Evolutionary conservation across 2,113 vertebrate genomes (phyloP), one percentile per base, ranked within the genome.

Genomic region (Lasiurus borealis): DNA sequence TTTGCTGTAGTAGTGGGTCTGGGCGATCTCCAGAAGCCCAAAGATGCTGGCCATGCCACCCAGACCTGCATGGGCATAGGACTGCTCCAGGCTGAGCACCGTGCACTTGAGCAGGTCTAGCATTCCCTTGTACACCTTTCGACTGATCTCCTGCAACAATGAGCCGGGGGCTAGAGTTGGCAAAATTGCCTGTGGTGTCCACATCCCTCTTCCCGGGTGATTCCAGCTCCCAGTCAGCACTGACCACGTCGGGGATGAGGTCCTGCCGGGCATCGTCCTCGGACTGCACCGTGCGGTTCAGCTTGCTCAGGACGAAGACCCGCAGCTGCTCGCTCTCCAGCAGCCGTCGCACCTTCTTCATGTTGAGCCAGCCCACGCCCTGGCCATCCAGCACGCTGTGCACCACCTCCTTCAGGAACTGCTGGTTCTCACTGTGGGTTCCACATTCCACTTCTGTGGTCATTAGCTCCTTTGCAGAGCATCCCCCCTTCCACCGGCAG

Each of bases 61-160:
- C 19, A 99, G 98, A n/a, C 99, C 99, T 4, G 99, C 99, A 1
- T 99, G 99, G 90, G 99, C 99, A 66, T 99, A 99, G 0, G 99
- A 99, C 91, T 99, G 99, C 97, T 99, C 99, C 98, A 99, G 98
- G 89, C 99, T 99, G 97, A 99, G 98, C 25, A 99, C 99, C 0
- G 99, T 99, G 97, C 99, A 99, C 98, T 99, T 99, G 90, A 99
- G 98, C 95, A 99, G 98, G 98, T 99, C 99, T 98, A 99, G 95
- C 99, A 99, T 99, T 77, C 99, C 99, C 97, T 99, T 99, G 97
- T 99, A 99, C 68, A 99, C 99, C 95, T 99, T 99, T n/a, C 99
- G 99, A 98, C 97, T 99, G 97, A 99, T 98, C 98, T 99, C 99
- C 99, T 99, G 97, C 27, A 98, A 97, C 2, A 21, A 96, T 25